Conservation (phyloP, 2,113 vertebrate species). For the Heloderma charlesbogerti region DNA sequence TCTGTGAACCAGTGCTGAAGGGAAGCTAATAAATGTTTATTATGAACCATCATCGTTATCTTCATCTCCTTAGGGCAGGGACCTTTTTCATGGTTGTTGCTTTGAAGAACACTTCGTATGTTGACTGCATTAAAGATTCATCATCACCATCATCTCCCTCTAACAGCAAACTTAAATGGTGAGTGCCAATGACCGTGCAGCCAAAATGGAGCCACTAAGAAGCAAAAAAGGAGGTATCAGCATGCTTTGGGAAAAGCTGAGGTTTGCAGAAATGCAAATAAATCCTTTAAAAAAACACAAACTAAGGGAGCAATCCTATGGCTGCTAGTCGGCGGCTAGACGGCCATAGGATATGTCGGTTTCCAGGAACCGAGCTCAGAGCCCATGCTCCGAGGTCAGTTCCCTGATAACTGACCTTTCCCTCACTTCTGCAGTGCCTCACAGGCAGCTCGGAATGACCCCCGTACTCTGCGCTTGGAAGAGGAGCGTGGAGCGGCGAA, state of each 20-base stretch:
- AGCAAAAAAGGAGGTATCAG: not conserved
- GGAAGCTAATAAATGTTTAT: not conserved
- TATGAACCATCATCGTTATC: not conserved
- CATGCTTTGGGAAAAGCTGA: not conserved
- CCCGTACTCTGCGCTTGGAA: too few species aligned
- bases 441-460: too few species aligned
- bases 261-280: too few species aligned
- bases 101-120: not conserved
- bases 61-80: not conserved
- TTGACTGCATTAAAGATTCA: not conserved
- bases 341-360: too few species aligned
- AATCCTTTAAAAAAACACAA: too few species aligned
- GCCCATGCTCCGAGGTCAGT: too few species aligned
- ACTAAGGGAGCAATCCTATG: too few species aligned
- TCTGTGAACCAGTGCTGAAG: not conserved
- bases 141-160: not conserved
- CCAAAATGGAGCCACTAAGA: not conserved
- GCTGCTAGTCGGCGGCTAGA: too few species aligned
- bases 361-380: too few species aligned
- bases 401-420: too few species aligned
- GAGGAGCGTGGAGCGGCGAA: too few species aligned
- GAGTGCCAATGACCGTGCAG: not conserved
- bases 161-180: not conserved
- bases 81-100: not conserved
- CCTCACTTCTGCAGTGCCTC: too few species aligned